Evolutionary conservation across 2,113 vertebrate species (phyloP).

Genomic region (Chrysochloris asiatica): DNA sequence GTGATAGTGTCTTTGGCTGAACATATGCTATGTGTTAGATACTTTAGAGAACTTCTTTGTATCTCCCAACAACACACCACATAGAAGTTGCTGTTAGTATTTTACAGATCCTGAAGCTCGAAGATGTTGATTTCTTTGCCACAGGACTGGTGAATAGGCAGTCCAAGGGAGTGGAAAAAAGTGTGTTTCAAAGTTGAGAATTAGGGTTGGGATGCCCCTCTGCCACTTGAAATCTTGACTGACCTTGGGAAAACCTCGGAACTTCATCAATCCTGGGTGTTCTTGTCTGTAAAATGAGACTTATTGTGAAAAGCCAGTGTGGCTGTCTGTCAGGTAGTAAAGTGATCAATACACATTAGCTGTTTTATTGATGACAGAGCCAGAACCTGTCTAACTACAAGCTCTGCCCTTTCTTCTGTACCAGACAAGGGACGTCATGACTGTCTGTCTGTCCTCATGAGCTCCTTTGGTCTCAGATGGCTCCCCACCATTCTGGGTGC

Average conservation of each 20-base stretch:
- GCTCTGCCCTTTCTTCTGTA: neutral
- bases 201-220: neutral
- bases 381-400: neutral
- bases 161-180: neutral
- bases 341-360: neutral
- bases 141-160: neutral
- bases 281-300: slow-evolving; percentile 26
- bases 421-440: neutral
- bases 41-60: too few species aligned
- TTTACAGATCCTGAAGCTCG: neutral
- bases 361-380: too few species aligned
- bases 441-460: neutral
- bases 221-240: neutral
- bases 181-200: neutral
- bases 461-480: neutral
- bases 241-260: neutral
- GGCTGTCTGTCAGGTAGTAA: neutral
- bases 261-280: neutral
- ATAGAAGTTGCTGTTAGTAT: neutral
- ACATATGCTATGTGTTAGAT: too few species aligned
- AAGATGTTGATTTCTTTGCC: neutral
- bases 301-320: neutral
- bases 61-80: too few species aligned
- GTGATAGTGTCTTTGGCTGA: too few species aligned
- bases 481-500: neutral